Evolutionary conservation across 2,113 vertebrate genomes (phyloP).

Genomic region (Nanorana parkeri): DNA sequence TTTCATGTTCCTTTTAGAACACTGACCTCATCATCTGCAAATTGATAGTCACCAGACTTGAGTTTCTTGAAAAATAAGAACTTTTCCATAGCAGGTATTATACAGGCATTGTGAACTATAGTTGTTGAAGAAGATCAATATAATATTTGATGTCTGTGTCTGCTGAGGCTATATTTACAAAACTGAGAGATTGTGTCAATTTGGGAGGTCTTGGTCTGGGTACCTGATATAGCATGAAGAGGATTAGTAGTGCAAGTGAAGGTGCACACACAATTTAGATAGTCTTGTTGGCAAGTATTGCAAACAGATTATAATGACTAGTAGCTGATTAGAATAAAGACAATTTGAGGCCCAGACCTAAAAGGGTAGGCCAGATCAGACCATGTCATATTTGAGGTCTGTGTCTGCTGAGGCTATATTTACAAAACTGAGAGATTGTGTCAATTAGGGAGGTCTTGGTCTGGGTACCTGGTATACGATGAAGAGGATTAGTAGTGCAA

Average conservation of each 20-base stretch:
- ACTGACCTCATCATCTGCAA: constrained; percentile 38
- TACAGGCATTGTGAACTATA: background rate
- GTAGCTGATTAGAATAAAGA: no score
- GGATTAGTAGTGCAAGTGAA: background rate
- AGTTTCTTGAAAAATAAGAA: constrained; percentile 30
- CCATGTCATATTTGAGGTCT: background rate
- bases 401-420: background rate
- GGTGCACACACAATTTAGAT: background rate
- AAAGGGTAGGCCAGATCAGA: no score
- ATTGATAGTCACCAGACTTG: constrained; percentile 11
- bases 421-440: background rate
- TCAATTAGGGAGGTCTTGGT: background rate
- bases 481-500: background rate
- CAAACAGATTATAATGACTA: no score
- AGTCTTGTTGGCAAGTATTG: no score
- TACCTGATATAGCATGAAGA: background rate
- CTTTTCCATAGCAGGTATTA: background rate
- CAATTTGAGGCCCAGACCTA: no score
- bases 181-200: background rate
- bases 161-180: background rate
- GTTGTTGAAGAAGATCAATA: background rate
- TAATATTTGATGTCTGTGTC: background rate
- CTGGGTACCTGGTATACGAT: background rate
- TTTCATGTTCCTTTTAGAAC: constrained; percentile 44
- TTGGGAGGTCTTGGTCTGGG: background rate